A percentile compares a stretch with the other conserved stretches of the same genome.
These are phyloP conservation scores for Nemapogon koenigi DNA, from an alignment of 2,888 invertebrate genomes.

Conservation along the genomic window DNA sequence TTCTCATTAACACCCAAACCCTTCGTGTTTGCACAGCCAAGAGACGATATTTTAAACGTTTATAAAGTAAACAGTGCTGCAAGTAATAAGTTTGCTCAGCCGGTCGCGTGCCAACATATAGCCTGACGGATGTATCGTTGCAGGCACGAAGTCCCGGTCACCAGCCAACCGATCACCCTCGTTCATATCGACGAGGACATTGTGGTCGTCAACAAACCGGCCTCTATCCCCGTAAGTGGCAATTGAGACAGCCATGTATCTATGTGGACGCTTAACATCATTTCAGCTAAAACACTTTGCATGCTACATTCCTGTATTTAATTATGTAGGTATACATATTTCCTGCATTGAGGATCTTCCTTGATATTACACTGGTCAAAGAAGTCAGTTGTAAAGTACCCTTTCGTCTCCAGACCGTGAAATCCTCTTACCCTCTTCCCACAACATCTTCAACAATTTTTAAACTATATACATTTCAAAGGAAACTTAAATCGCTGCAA, in stretches of 20 bases:
- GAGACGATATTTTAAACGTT: too few species aligned
- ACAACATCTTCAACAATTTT: too few species aligned
- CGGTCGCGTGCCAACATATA: constrained; percentile 23
- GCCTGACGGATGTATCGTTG: constrained; percentile 62
- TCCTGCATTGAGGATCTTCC: too few species aligned
- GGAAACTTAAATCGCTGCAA: too few species aligned
- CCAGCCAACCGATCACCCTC: constrained; percentile 95
- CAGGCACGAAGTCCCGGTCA: constrained; percentile 99
- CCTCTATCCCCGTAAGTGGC: constrained; percentile 99
- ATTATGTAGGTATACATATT: too few species aligned
- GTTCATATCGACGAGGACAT: constrained; percentile 98
- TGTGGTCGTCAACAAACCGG: constrained; percentile 99
- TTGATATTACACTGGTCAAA: too few species aligned
- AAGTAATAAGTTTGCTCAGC: constrained; percentile 27
- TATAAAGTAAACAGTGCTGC: too few species aligned
- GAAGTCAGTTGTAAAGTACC: too few species aligned
- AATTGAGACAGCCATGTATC: constrained; percentile 77
- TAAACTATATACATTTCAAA: too few species aligned
- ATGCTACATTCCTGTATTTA: too few species aligned
- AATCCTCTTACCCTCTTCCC: too few species aligned
- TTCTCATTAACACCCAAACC: constrained; percentile 6
- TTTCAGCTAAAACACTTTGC: constrained; percentile 66
- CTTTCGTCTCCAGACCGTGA: too few species aligned
- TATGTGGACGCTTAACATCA: constrained; percentile 80
- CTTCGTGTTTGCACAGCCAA: constrained; percentile 12